These are phyloP conservation scores for Thumatha senex DNA, from an alignment of 2,888 invertebrate species.

Conservation along the genomic window DNA sequence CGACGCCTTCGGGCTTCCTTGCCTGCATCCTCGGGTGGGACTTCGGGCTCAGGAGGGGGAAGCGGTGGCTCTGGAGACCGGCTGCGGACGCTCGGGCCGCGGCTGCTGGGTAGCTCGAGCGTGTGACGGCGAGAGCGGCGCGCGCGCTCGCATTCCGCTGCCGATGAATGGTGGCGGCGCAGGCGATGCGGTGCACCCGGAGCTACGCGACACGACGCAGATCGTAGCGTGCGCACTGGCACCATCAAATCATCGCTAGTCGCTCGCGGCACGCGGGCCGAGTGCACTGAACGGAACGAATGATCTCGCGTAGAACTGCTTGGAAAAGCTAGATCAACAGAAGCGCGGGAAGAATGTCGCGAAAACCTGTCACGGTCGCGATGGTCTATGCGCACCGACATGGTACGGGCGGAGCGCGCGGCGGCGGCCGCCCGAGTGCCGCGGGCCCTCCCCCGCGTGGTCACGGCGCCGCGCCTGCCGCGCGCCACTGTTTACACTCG, in stretches of 20 bases:
- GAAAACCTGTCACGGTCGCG: slow-evolving; percentile 78
- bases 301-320: slow-evolving; percentile 72
- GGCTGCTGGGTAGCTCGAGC: slow-evolving; percentile 70
- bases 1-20: slow-evolving; percentile 87
- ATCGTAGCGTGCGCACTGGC: slow-evolving; percentile 76
- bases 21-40: slow-evolving; percentile 81
- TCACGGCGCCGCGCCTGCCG: slow-evolving; percentile 41
- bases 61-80: slow-evolving; percentile 71
- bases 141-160: slow-evolving; percentile 77
- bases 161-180: slow-evolving; percentile 77
- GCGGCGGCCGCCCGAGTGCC: slow-evolving; percentile 79
- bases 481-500: slow-evolving; percentile 74
- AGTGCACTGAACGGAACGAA: slow-evolving; percentile 76
- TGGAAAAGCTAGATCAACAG: slow-evolving; percentile 73
- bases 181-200: slow-evolving; percentile 75
- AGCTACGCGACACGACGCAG: slow-evolving; percentile 74
- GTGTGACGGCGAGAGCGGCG: slow-evolving; percentile 75
- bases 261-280: slow-evolving; percentile 72
- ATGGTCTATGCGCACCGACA: slow-evolving; percentile 78
- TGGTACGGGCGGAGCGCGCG: slow-evolving; percentile 78
- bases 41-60: slow-evolving; percentile 66
- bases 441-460: slow-evolving; percentile 54
- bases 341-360: slow-evolving; percentile 79
- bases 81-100: slow-evolving; percentile 75
- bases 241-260: slow-evolving; percentile 79